Conservation (phyloP, 2,797 vertebrate species). For the Sebastes steindachneri region DNA sequence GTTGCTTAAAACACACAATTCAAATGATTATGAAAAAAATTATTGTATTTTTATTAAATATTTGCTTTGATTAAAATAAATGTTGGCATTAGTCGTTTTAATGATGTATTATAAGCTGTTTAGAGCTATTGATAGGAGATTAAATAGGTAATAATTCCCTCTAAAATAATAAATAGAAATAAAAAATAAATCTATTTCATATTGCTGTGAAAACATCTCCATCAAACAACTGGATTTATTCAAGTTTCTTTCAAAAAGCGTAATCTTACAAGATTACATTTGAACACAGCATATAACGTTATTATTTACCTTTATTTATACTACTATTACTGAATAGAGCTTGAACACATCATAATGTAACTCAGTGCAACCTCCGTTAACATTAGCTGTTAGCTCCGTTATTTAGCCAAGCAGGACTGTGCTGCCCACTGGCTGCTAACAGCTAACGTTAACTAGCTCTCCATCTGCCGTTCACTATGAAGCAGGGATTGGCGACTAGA, state of each 20-base stretch:
- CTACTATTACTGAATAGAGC: too few relatives aligned
- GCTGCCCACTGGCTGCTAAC: background rate
- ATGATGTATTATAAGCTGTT: too few relatives aligned
- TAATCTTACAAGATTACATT: background rate
- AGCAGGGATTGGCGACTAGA: background rate
- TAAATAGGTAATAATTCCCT: background rate
- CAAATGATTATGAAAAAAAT: background rate
- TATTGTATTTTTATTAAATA: background rate
- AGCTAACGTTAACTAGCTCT: background rate
- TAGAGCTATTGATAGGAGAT: background rate
- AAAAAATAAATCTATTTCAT: background rate
- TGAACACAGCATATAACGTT: background rate
- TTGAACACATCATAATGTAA: background rate
- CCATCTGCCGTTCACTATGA: background rate
- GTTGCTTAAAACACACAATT: background rate
- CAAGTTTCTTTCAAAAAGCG: background rate
- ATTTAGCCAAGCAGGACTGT: background rate
- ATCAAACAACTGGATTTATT: background rate
- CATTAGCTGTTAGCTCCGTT: background rate
- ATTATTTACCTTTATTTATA: background rate
- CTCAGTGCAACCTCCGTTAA: background rate
- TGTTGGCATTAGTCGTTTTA: too few relatives aligned
- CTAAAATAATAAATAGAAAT: background rate
- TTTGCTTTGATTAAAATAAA: background rate
- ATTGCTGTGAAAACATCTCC: background rate